Evolutionary conservation across 2,113 vertebrate genomes (phyloP).

Genomic region (Xyrauchen texanus): DNA sequence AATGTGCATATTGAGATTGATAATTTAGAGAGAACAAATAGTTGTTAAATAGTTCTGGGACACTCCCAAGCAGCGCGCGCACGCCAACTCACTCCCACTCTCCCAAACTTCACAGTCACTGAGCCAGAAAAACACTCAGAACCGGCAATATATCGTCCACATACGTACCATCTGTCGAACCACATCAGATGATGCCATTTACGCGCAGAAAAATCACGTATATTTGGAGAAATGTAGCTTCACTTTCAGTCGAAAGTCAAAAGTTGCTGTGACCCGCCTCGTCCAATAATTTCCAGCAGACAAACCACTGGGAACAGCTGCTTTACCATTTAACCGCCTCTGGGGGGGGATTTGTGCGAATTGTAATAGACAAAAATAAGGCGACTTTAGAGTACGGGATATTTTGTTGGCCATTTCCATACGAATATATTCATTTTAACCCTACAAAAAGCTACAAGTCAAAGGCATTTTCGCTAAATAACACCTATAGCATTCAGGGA

Average conservation of each 20-base stretch:
- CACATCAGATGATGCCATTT: conserved; percentile 74
- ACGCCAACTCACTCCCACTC: conserved; percentile 14
- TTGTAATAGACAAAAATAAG: too few relatives aligned
- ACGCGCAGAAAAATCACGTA: neutral
- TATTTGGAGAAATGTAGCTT: conserved; percentile 22
- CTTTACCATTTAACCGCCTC: neutral
- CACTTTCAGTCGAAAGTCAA: conserved; percentile 56
- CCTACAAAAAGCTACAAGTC: neutral
- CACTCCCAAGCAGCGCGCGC: conserved; percentile 22
- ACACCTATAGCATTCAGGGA: neutral
- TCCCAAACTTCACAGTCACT: conserved; percentile 7
- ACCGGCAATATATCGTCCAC: neutral
- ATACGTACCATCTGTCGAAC: conserved; percentile 71
- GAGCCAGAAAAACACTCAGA: neutral
- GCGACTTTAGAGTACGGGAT: neutral
- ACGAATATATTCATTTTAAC: fast-evolving
- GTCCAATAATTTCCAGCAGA: conserved; percentile 37
- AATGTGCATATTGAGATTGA: neutral
- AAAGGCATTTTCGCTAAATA: neutral
- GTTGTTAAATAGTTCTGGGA: neutral
- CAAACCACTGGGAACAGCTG: conserved; percentile 16
- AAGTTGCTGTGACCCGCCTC: conserved; percentile 39
- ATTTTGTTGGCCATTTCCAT: neutral
- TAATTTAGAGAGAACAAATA: too few relatives aligned
- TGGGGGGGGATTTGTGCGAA: neutral